These are phyloP conservation scores for Lagothrix lagotricha DNA, from an alignment of 2,797 vertebrate species.

Conservation along the genomic window DNA sequence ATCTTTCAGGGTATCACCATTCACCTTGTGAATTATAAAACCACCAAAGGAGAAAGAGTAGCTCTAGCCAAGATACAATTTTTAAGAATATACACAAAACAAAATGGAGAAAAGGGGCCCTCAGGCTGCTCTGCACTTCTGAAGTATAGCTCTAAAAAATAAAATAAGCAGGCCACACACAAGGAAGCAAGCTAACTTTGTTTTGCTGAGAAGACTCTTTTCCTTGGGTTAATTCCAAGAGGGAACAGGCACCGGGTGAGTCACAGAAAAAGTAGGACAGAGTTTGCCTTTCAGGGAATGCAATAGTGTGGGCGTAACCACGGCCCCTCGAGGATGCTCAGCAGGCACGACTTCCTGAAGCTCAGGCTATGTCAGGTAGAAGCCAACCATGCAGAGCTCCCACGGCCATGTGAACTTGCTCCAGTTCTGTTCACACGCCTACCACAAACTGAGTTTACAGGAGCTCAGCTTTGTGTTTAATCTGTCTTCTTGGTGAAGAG, in stretches of 20 bases:
- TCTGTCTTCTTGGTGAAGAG: neutral
- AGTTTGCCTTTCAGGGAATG: slow-evolving; percentile 66
- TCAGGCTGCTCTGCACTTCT: slow-evolving; percentile 55
- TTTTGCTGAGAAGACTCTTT: slow-evolving; percentile 75
- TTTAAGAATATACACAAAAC: slow-evolving; percentile 58
- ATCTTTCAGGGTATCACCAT: slow-evolving; percentile 46
- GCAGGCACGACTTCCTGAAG: neutral
- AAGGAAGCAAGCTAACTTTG: slow-evolving; percentile 62
- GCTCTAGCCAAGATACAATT: slow-evolving; percentile 55
- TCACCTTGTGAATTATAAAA: slow-evolving; percentile 53
- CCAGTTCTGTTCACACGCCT: neutral
- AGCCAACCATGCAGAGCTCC: neutral
- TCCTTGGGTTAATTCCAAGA: slow-evolving; percentile 69
- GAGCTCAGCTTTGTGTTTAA: neutral
- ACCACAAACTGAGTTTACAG: neutral
- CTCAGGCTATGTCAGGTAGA: neutral
- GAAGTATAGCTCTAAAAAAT: slow-evolving; percentile 57
- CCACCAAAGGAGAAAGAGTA: slow-evolving; percentile 40
- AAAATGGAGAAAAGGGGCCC: slow-evolving; percentile 55
- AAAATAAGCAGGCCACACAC: slow-evolving; percentile 66
- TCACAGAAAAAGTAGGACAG: slow-evolving; percentile 69
- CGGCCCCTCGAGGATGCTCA: neutral
- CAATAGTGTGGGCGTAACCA: neutral
- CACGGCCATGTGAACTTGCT: neutral
- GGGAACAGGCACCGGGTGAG: slow-evolving; percentile 30